Conservation (phyloP, 2,113 vertebrate species). For the Natator depressus region DNA sequence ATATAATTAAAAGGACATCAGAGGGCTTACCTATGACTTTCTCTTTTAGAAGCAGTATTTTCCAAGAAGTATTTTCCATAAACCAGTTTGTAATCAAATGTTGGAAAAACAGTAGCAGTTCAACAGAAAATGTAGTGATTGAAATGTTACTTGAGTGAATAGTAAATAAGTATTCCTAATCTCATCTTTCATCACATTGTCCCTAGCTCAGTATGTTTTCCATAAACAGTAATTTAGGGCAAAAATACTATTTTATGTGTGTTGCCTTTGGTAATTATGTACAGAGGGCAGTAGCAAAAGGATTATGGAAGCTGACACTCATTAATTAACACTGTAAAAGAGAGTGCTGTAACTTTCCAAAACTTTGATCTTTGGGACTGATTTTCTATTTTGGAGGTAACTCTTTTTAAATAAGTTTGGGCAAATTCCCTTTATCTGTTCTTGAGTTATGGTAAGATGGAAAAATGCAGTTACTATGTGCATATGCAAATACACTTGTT, state of each 20-base stretch:
- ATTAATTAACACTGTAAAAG: neutral
- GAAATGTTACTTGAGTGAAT: neutral
- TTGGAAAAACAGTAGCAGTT: neutral
- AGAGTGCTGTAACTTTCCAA: neutral
- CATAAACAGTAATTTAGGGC: neutral
- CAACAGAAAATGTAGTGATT: neutral
- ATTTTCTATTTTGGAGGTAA: too few species aligned
- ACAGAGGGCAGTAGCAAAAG: neutral
- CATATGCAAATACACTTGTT: too few species aligned
- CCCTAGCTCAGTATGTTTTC: neutral
- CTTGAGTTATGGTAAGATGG: too few species aligned
- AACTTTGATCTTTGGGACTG: neutral
- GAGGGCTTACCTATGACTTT: neutral
- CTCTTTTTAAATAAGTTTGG: too few species aligned
- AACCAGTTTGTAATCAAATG: fast-evolving
- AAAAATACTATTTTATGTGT: neutral
- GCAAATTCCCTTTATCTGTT: too few species aligned
- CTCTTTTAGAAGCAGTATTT: fast-evolving
- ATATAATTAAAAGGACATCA: neutral
- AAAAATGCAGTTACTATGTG: too few species aligned
- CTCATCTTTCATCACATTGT: neutral
- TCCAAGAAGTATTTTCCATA: neutral
- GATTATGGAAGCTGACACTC: neutral
- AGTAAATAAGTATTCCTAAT: neutral
- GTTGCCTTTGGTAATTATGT: neutral